Evolutionary conservation across 2,797 vertebrate species (phyloP).

Genomic region (Syngnathus rostellatus): DNA sequence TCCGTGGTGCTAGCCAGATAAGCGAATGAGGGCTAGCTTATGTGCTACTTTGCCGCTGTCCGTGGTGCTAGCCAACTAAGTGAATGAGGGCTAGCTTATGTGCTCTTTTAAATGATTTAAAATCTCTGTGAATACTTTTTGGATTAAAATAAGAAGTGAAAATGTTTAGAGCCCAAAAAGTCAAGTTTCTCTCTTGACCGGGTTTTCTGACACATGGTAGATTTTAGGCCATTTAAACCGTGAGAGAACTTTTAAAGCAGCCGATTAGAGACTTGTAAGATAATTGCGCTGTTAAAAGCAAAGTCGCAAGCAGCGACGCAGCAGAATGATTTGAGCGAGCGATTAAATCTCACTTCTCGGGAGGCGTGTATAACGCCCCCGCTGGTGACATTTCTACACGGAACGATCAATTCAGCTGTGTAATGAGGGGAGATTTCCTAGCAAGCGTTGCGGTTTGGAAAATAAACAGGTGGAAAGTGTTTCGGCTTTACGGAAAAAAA

Average conservation of each 20-base stretch:
- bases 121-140: too few species aligned
- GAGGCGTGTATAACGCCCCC: slow-evolving; percentile 4
- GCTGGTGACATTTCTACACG: slow-evolving; percentile 9
- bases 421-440: slow-evolving; percentile 15
- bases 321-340: slow-evolving; percentile 8
- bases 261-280: slow-evolving; percentile 8
- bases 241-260: not conserved
- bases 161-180: not conserved
- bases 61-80: not conserved
- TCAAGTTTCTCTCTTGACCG: not conserved
- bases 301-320: slow-evolving; percentile 20
- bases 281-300: slow-evolving; percentile 19
- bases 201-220: not conserved
- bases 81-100: not conserved
- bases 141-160: too few species aligned
- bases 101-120: not conserved
- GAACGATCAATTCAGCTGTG: slow-evolving; percentile 12
- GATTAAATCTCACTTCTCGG: slow-evolving; percentile 12
- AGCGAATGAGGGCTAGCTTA: too few species aligned
- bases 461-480: slow-evolving; percentile 4
- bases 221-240: not conserved
- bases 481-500: not conserved
- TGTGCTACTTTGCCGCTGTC: too few species aligned
- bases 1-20: too few species aligned
- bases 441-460: slow-evolving; percentile 13